Base-by-base conservation (phyloP, 2,888 invertebrate genomes). In the Priocnemis perturbator region DNA sequence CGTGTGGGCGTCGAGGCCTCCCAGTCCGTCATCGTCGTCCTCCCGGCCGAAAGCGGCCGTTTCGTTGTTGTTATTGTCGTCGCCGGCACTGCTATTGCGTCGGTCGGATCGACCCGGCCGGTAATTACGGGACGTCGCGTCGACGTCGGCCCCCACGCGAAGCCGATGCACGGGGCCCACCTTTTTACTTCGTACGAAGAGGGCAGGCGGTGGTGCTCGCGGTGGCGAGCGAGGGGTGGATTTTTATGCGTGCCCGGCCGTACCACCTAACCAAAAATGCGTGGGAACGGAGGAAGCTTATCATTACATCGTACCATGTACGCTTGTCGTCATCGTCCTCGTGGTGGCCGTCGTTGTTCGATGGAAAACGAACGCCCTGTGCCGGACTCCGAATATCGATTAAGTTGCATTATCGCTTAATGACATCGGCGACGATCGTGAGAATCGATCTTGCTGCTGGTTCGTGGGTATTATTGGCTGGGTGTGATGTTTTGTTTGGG, bases 181-280 rank as follows among this genome's bases (percentile, higher is more conserved):
- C 14, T 37, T 37, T 62, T 67, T 64, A 71, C 73, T 70, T 67
- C 71, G 61, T 65, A 67, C 69, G 62, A 57, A 59, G 64, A 60
- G 63, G 70, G 70, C 64, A 62, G 59, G 67, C 17, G 20, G 52
- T 14, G 26, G 21, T 48, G 50, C 69, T 55, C 69, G 26, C 55
- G 44, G 63, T 53, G 64, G 50, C 57, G 60, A 56, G 53, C 48
- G 59, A 63, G 52, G 78, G 78, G 78, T 69, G 67, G 55, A 66
- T 65, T 60, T 67, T 66, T 53, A 52, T 76, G 79, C 77, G 85
- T 83, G 80, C 82, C 78, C 75, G 73, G 70, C 75, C 53, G 81
- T 79, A 74, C 79, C 79, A 81, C 67, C 79, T 71, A 74, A 76
- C 56, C 60, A 17, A 50, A 74, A 67, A 67, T 68, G 78, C 78